Conservation (phyloP, 2,888 invertebrate genomes). For the Candidula unifasciata region DNA sequence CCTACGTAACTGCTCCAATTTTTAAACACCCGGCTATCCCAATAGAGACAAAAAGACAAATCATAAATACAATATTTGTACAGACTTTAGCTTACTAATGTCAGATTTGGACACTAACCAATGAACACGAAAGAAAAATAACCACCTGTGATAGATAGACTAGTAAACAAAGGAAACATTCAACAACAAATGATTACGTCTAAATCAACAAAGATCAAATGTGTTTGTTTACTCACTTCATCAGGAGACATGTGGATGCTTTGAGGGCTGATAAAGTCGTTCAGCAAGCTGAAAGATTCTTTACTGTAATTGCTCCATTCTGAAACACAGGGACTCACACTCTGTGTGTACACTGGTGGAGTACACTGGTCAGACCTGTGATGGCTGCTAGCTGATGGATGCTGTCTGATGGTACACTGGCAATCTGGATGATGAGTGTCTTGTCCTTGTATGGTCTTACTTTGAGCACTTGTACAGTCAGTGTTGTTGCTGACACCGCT, state of each 20-base stretch:
- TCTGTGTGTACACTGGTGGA: neutral
- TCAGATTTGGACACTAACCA: too few species aligned
- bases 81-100: too few species aligned
- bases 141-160: too few species aligned
- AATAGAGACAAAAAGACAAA: too few species aligned
- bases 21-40: too few species aligned
- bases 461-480: neutral
- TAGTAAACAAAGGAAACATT: too few species aligned
- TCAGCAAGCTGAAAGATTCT: neutral
- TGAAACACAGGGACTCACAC: constrained; percentile 19
- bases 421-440: constrained; percentile 37
- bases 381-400: neutral
- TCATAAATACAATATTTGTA: too few species aligned
- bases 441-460: neutral
- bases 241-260: constrained; percentile 11
- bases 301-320: constrained; percentile 21
- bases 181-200: too few species aligned
- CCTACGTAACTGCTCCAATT: too few species aligned
- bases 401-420: neutral
- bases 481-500: neutral
- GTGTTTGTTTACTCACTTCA: constrained; percentile 13
- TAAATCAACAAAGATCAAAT: neutral
- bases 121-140: too few species aligned
- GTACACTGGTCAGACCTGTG: neutral
- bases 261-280: constrained; percentile 9